These are phyloP conservation scores for Aurelia sp. DNA, from an alignment of 30 jellyfish, hydroid and myxozoan genomes.

Conservation along the genomic window DNA sequence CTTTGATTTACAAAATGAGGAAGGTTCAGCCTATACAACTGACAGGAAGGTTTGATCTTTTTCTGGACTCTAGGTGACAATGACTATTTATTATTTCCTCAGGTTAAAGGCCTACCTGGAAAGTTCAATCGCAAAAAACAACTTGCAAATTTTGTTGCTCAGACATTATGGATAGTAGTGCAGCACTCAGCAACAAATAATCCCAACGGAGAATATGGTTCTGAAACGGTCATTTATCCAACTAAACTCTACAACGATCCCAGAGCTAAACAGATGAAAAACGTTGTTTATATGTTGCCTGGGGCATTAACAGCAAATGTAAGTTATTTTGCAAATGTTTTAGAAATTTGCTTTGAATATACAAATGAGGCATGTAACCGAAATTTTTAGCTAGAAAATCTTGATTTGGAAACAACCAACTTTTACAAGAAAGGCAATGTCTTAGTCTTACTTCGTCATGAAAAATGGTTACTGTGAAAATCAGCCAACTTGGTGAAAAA, in stretches of 20 bases:
- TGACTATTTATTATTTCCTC: not conserved
- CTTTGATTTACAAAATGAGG: too few relatives aligned
- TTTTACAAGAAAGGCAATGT: too few relatives aligned
- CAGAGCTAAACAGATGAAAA: constrained; percentile 3
- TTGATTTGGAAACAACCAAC: too few relatives aligned
- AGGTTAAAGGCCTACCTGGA: constrained; percentile 85
- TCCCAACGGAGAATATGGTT: constrained; percentile 67
- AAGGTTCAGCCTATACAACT: too few relatives aligned
- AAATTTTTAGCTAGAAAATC: too few relatives aligned
- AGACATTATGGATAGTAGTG: constrained; percentile 75
- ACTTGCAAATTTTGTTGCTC: constrained; percentile 41
- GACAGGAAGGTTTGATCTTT: too few relatives aligned
- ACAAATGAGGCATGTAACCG: too few relatives aligned
- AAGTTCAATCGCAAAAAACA: constrained; percentile 41
- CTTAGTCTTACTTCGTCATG: too few relatives aligned
- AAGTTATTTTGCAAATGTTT: constrained; percentile 11
- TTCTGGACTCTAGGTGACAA: too few relatives aligned
- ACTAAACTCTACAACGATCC: constrained; percentile 74
- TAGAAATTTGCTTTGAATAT: too few relatives aligned
- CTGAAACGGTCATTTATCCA: constrained; percentile 52
- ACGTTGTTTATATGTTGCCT: constrained; percentile 59
- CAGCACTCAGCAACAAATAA: constrained; percentile 78
- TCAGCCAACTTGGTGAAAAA: too few relatives aligned
- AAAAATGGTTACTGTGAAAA: too few relatives aligned
- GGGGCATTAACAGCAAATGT: constrained; percentile 59